Evolutionary conservation across 2,888 invertebrate genomes (phyloP), one percentile per base, ranked within the genome.

Genomic region (Stenodema calcarata): DNA sequence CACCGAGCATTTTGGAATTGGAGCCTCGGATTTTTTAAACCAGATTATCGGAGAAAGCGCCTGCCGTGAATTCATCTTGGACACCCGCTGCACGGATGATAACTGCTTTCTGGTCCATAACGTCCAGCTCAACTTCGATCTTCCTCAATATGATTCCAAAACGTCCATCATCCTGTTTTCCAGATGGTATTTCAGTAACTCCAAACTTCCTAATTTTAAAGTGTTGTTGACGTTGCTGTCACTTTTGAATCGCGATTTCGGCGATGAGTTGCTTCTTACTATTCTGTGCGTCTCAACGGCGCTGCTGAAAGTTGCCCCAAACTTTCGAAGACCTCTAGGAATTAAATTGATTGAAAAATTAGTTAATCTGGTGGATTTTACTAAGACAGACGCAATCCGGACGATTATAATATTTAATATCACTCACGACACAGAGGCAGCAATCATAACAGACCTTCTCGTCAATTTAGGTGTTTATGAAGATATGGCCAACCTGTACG

Each of bases 141-240:
- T 30, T n/a, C 75, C 42, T 6, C n/a, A 75, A 4, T 0, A 30
- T 14, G 35, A 30, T 42, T 16, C 18, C 9, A 18, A 18, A 23
- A 41, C 75, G 12, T 28, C 30, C 14, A 35, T 82, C 70, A 82
- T 69, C 42, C n/a, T 70, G 18, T 62, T 82, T 70, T 14, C 62
- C 41, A 82, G 62, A 23, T 82, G 82, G 82, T 82, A 30, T 42
- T n/a, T 69, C 18, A 18, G 18, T 41, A 41, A 82, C 9, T 35
- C 82, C 16, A 30, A 3, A 54, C 27, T 6, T 7, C 62, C 80
- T n/a, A 54, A 81, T 54, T 81, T 81, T 3, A 78, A 44, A 44
- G 42, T 78, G 14, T 3, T 78, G 78, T 12, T 44, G 11, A 12
- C 23, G 4, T 78, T 78, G 27, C 78, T 78, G 1, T 44, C 78